These are phyloP conservation scores for Galerucella calmariensis DNA, from an alignment of 2,888 invertebrate genomes.

Conservation along the genomic window DNA sequence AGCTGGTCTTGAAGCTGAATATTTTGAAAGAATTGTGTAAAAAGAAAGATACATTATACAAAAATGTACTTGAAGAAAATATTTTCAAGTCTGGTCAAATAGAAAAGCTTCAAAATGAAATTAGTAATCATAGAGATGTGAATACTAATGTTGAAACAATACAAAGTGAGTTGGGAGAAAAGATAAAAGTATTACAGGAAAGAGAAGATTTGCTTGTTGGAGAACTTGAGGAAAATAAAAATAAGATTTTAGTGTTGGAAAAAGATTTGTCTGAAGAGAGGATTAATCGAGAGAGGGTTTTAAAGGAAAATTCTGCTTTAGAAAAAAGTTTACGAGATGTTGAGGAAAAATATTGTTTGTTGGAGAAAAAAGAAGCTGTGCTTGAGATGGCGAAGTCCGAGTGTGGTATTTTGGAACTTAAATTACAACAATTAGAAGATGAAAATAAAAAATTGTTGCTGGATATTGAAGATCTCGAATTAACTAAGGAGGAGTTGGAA, in stretches of 20 bases:
- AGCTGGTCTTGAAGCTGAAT: slow-evolving; percentile 31
- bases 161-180: slow-evolving; percentile 21
- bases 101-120: slow-evolving; percentile 32
- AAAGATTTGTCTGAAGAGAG: slow-evolving; percentile 35
- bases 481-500: slow-evolving; percentile 36
- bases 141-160: slow-evolving; percentile 41
- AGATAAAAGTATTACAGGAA: slow-evolving; percentile 1
- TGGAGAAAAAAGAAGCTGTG: slow-evolving; percentile 45
- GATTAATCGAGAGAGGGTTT: slow-evolving; percentile 21
- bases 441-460: slow-evolving; percentile 45
- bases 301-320: slow-evolving; percentile 40
- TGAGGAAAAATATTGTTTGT: slow-evolving; percentile 40
- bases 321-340: slow-evolving; percentile 44
- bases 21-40: slow-evolving; percentile 36
- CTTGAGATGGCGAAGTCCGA: slow-evolving; percentile 44
- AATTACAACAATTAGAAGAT: slow-evolving; percentile 48
- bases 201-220: slow-evolving; percentile 22
- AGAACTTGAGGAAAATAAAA: slow-evolving; percentile 30
- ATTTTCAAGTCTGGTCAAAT: slow-evolving; percentile 6
- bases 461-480: slow-evolving; percentile 30
- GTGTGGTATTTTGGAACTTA: slow-evolving; percentile 45
- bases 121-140: slow-evolving; percentile 41
- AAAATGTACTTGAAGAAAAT: slow-evolving; percentile 40
- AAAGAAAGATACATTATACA: slow-evolving; percentile 42
- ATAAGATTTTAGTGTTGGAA: slow-evolving; percentile 14